phyloP scores from a whole-genome alignment of 1,140 invertebrate genomes.

The Battus philenor region DNA sequence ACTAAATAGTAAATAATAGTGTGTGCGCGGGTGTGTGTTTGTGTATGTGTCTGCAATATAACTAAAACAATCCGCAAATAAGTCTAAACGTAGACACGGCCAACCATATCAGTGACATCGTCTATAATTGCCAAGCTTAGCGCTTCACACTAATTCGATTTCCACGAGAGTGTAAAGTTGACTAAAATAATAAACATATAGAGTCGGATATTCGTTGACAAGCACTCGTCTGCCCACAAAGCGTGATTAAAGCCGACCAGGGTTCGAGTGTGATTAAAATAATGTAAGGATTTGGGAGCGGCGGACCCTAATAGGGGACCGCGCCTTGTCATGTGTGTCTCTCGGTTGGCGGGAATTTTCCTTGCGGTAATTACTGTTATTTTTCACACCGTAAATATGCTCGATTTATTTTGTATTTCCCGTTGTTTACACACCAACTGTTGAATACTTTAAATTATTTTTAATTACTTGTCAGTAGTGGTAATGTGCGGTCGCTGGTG shows the following conservation, averaged over 20 bases:
- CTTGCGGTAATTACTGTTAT: slow-evolving; percentile 33
- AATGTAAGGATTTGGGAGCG: slow-evolving; percentile 52
- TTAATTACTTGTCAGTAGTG: no score
- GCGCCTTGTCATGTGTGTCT: slow-evolving; percentile 27
- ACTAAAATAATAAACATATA: slow-evolving; percentile 2
- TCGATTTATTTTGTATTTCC: slow-evolving; percentile 1
- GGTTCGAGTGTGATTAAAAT: slow-evolving; percentile 53
- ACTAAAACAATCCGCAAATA: no score
- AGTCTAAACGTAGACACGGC: slow-evolving; percentile 3
- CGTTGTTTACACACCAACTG: no score
- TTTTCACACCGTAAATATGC: no score
- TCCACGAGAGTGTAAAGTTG: slow-evolving; percentile 3
- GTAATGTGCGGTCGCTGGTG: no score
- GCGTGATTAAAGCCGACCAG: slow-evolving; percentile 41
- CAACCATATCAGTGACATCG: slow-evolving; percentile 8
- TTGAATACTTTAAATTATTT: no score
- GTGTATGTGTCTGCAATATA: no score
- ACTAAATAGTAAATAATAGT: no score
- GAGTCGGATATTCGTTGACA: slow-evolving; percentile 16
- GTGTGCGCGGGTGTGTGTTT: no score
- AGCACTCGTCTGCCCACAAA: slow-evolving; percentile 25
- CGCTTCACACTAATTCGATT: slow-evolving; percentile 10
- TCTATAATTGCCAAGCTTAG: slow-evolving; percentile 11
- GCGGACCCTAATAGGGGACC: slow-evolving; percentile 28
- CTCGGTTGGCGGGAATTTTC: slow-evolving; percentile 19